Conservation (phyloP, 2,888 invertebrate genomes). For the Hemaris fuciformis region DNA sequence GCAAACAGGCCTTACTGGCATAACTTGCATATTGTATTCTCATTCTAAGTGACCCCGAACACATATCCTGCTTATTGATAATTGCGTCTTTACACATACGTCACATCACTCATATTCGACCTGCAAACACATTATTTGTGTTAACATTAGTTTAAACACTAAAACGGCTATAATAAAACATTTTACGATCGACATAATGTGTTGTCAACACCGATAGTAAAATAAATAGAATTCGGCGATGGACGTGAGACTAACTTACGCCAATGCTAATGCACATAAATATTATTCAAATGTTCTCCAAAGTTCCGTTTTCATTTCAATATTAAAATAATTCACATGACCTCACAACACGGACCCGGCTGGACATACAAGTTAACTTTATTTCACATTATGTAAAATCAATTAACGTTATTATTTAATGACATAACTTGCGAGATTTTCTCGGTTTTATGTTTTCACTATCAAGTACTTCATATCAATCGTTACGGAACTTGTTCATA, state of each 20-base stretch:
- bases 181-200: background rate
- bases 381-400: conserved; percentile 6
- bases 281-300: conserved; percentile 19
- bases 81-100: too few relatives aligned
- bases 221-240: background rate
- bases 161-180: background rate
- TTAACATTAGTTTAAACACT: background rate
- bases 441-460: too few relatives aligned
- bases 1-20: too few relatives aligned
- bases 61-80: too few relatives aligned
- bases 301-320: conserved; percentile 38
- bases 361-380: conserved; percentile 19
- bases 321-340: conserved; percentile 37
- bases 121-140: background rate
- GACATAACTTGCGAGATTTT: background rate
- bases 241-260: background rate
- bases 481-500: too few relatives aligned
- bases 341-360: conserved; percentile 35
- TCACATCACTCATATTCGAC: background rate
- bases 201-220: conserved; percentile 1
- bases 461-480: too few relatives aligned
- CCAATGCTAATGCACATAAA: conserved; percentile 14
- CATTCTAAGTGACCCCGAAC: too few relatives aligned
- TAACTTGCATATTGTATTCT: too few relatives aligned
- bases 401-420: background rate